Evolutionary conservation across 1,140 invertebrate species (phyloP).

Genomic region (Lepidurus apus): DNA sequence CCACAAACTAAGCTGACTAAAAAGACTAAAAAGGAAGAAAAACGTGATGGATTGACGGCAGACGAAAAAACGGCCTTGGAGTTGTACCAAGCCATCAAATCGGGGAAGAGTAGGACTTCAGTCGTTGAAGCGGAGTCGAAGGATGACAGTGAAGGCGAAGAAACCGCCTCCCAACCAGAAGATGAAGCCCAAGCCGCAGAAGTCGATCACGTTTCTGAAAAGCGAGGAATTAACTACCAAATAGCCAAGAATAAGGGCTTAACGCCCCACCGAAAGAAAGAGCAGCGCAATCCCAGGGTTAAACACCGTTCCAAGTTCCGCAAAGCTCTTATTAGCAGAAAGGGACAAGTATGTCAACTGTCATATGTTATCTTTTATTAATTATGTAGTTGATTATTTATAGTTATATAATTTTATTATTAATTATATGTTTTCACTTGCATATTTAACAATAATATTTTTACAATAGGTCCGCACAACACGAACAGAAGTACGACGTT

Average conservation of each 20-base stretch:
- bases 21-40: conserved; percentile 37
- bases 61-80: conserved; percentile 42
- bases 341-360: conserved; percentile 64
- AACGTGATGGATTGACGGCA: conserved; percentile 38
- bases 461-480: conserved; percentile 58
- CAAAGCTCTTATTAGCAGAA: conserved; percentile 82
- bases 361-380: conserved; percentile 34
- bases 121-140: conserved; percentile 36
- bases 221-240: conserved; percentile 81
- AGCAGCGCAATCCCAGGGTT: conserved; percentile 85
- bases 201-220: conserved; percentile 48
- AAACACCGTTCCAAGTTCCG: conserved; percentile 85
- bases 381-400: no score
- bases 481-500: conserved; percentile 68
- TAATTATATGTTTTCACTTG: background rate
- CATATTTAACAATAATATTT: conserved; percentile 27
- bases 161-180: conserved; percentile 18
- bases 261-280: conserved; percentile 80
- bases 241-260: conserved; percentile 94
- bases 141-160: conserved; percentile 37
- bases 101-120: conserved; percentile 34
- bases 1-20: conserved; percentile 41
- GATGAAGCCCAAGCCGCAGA: conserved; percentile 37
- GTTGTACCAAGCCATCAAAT: conserved; percentile 42
- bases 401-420: background rate